These are phyloP conservation scores for Micromesistius poutassou DNA, from an alignment of 2,797 vertebrate genomes.

Conservation along the genomic window DNA sequence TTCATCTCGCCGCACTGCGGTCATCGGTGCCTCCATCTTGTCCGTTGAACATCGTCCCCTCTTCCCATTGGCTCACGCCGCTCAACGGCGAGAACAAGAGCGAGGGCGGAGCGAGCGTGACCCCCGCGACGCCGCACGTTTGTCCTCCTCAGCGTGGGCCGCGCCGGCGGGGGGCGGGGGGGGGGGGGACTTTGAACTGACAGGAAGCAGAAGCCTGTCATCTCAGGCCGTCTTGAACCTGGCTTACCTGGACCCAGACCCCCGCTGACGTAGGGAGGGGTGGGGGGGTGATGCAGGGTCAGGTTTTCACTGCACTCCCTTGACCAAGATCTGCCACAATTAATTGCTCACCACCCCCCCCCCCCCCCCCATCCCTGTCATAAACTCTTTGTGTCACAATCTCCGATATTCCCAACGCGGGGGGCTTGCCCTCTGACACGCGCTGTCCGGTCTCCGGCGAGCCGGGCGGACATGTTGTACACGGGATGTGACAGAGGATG, in stretches of 20 bases:
- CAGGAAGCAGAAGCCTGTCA: background rate
- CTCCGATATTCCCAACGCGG: slow-evolving; percentile 42
- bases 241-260: background rate
- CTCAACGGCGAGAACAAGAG: background rate
- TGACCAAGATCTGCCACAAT: slow-evolving; percentile 46
- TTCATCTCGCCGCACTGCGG: too few species aligned
- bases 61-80: background rate
- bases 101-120: background rate
- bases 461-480: slow-evolving; percentile 44
- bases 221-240: background rate
- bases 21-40: background rate
- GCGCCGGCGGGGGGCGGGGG: too few species aligned
- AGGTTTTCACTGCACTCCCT: slow-evolving; percentile 36
- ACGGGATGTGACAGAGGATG: slow-evolving; percentile 39
- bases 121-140: background rate
- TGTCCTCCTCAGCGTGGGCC: too few species aligned
- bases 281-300: slow-evolving; percentile 27
- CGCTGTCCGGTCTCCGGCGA: slow-evolving; percentile 29
- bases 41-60: background rate
- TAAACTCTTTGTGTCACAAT: slow-evolving; percentile 58
- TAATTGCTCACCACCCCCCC: slow-evolving; percentile 47
- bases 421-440: slow-evolving; percentile 50
- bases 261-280: background rate
- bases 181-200: background rate
- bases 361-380: slow-evolving; percentile 41